Evolutionary conservation across 2,888 invertebrate genomes (phyloP).

Genomic region (Chouioia cunea): DNA sequence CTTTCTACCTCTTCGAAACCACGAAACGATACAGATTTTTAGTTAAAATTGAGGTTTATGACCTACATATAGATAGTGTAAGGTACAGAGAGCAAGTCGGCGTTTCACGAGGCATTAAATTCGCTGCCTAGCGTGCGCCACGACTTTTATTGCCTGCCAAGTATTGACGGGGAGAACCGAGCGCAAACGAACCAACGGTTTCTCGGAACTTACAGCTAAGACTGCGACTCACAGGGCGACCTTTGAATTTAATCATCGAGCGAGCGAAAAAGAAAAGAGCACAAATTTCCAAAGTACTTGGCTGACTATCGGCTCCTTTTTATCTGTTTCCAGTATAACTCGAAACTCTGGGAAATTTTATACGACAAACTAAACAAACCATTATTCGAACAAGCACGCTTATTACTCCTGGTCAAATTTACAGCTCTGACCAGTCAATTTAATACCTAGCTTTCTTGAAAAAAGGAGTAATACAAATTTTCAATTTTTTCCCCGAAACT

Average conservation of each 20-base stretch:
- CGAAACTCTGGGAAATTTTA: too few relatives aligned
- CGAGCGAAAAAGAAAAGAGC: background rate
- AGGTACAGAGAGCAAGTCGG: background rate
- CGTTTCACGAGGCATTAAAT: conserved; percentile 37
- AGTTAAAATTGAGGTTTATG: conserved; percentile 38
- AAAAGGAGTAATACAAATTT: too few relatives aligned
- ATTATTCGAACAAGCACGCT: too few relatives aligned
- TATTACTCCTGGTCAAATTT: too few relatives aligned
- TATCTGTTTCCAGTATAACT: too few relatives aligned
- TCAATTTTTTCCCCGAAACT: too few relatives aligned
- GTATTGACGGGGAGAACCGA: conserved; percentile 2
- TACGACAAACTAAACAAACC: too few relatives aligned
- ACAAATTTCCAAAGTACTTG: too few relatives aligned
- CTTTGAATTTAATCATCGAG: conserved; percentile 28
- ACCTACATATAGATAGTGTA: conserved; percentile 4
- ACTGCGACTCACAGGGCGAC: background rate
- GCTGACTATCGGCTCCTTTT: too few relatives aligned
- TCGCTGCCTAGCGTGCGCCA: conserved; percentile 9
- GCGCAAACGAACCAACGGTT: conserved; percentile 13
- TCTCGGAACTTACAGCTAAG: conserved; percentile 20
- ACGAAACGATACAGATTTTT: conserved; percentile 27
- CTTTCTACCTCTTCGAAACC: background rate
- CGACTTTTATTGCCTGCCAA: conserved; percentile 36
- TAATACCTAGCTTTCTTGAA: too few relatives aligned
- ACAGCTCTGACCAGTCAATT: too few relatives aligned